Evolutionary conservation across 2,113 vertebrate species (phyloP).

Genomic region (Malurus alboscapulatus): DNA sequence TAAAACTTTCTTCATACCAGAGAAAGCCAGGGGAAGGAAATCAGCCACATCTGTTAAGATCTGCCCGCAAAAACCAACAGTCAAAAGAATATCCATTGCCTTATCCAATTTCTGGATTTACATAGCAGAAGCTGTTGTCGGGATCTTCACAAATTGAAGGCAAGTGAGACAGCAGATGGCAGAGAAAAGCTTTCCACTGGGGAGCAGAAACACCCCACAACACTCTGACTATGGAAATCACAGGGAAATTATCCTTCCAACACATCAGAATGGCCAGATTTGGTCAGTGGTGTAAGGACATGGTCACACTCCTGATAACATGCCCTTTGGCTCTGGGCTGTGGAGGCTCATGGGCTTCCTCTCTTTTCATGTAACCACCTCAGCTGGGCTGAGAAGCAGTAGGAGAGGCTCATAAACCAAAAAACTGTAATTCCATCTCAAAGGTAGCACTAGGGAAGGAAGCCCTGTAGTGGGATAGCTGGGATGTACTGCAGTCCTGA

Average conservation of each 20-base stretch:
- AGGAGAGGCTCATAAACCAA: not conserved
- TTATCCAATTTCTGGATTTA: not conserved
- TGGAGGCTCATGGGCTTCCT: not conserved
- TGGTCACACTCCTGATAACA: not conserved
- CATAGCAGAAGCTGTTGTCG: not conserved
- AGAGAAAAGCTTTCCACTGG: not conserved
- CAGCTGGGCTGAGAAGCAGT: fast-evolving
- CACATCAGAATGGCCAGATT: not conserved
- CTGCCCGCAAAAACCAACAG: fast-evolving
- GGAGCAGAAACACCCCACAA: not conserved
- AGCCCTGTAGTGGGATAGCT: not conserved
- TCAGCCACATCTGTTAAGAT: not conserved
- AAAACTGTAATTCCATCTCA: not conserved
- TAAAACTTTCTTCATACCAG: not conserved
- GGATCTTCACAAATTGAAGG: not conserved
- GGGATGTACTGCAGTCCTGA: not conserved
- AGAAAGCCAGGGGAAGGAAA: not conserved
- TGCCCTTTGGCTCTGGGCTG: fast-evolving
- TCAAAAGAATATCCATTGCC: not conserved
- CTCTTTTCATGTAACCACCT: not conserved
- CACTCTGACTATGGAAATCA: fast-evolving
- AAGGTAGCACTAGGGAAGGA: not conserved
- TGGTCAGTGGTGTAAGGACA: not conserved
- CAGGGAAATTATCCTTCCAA: not conserved
- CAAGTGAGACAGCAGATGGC: fast-evolving